phyloP scores from a whole-genome alignment of 2,797 vertebrate species.

The Sylvia borin region DNA sequence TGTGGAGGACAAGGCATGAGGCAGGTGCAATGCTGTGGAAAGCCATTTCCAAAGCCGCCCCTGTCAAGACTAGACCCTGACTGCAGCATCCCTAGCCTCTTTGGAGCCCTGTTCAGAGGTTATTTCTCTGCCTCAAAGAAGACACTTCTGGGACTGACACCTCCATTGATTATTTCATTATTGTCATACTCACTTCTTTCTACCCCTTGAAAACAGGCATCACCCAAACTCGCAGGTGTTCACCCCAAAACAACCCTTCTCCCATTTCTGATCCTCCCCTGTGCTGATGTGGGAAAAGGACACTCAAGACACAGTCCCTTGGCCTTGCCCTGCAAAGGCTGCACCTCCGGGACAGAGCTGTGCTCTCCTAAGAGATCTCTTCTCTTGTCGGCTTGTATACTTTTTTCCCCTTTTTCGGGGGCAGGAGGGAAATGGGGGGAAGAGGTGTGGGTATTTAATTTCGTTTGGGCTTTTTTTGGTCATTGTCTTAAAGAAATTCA shows the following conservation, averaged over 20 bases:
- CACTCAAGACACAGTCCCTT: not conserved
- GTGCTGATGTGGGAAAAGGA: not conserved
- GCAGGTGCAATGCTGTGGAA: not conserved
- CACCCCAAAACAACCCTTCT: not conserved
- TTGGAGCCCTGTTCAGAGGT: not conserved
- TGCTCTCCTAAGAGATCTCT: not conserved
- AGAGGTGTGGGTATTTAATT: not conserved
- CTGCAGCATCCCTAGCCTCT: not conserved
- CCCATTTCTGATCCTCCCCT: not conserved
- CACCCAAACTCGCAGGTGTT: accelerated
- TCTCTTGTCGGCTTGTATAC: not conserved
- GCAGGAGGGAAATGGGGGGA: accelerated
- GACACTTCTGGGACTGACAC: not conserved
- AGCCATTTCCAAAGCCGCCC: not conserved
- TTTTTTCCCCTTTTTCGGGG: no score
- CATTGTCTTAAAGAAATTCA: not conserved
- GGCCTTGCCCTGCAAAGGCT: not conserved
- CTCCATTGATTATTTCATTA: not conserved
- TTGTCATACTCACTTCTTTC: not conserved
- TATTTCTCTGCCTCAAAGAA: not conserved
- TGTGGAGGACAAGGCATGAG: not conserved
- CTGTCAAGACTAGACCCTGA: not conserved
- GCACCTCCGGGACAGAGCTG: not conserved
- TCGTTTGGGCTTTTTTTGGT: not conserved
- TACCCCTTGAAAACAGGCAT: not conserved